Evolutionary conservation across 2,797 vertebrate genomes (phyloP).

Genomic region (Acrocephalus scirpaceus): DNA sequence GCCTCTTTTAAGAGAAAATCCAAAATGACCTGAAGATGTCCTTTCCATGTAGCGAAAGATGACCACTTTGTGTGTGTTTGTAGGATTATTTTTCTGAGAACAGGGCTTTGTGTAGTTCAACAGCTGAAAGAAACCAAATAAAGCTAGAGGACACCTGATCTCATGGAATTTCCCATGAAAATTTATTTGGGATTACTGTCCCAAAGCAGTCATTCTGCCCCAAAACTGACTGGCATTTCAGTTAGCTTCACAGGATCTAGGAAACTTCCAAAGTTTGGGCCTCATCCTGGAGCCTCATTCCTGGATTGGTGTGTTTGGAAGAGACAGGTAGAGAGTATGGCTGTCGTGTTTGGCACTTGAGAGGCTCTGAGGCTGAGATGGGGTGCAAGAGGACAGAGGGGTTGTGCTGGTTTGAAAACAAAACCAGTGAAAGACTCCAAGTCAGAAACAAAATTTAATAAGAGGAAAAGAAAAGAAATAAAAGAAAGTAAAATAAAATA

Average conservation of each 20-base stretch:
- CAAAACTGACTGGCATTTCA: neutral
- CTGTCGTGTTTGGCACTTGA: rapidly evolving
- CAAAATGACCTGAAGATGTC: neutral
- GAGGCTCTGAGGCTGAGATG: neutral
- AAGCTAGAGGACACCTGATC: neutral
- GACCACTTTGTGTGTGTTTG: neutral
- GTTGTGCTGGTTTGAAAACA: no score
- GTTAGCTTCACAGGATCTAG: neutral
- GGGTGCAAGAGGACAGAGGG: neutral
- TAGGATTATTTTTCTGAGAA: neutral
- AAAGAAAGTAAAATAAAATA: no score
- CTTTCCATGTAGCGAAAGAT: neutral
- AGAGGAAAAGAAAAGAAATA: no score
- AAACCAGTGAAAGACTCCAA: no score
- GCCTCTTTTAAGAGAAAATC: neutral
- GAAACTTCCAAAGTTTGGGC: neutral
- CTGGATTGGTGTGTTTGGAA: neutral
- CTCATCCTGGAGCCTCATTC: neutral
- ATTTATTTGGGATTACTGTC: neutral
- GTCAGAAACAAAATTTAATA: no score
- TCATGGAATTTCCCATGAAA: neutral
- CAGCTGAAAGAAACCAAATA: neutral
- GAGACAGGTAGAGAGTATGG: rapidly evolving
- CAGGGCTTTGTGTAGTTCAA: neutral
- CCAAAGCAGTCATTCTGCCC: neutral